These are phyloP conservation scores for Sapajus apella DNA, from an alignment of 2,113 vertebrate genomes.

Conservation along the genomic window DNA sequence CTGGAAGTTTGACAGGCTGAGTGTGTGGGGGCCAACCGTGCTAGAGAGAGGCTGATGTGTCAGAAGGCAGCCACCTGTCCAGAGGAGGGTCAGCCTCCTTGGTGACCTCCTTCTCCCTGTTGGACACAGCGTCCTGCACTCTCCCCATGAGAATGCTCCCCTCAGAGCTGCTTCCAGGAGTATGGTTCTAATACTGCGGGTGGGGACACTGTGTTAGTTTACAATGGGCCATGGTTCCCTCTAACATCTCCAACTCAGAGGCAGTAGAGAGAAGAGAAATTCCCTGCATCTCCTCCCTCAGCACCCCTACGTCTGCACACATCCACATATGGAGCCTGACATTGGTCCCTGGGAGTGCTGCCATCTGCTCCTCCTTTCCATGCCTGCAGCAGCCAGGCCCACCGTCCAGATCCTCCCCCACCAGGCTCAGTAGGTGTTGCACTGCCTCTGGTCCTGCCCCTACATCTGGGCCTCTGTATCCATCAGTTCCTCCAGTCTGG, in stretches of 20 bases:
- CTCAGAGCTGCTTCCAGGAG: background rate
- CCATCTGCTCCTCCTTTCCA: background rate
- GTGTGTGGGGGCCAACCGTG: background rate
- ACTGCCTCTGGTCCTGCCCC: background rate
- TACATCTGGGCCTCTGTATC: background rate
- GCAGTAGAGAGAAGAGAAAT: background rate
- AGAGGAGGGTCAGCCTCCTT: no score
- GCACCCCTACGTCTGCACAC: no score
- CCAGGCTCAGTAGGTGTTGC: no score
- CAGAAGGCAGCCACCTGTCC: background rate
- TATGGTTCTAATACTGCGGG: background rate
- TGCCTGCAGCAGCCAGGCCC: fast-evolving
- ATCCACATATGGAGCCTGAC: no score
- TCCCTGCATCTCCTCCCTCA: background rate
- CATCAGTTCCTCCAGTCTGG: no score
- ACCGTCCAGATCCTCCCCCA: no score
- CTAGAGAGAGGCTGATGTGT: background rate
- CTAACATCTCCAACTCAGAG: no score
- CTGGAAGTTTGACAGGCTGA: no score
- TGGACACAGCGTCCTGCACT: background rate
- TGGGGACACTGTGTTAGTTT: background rate
- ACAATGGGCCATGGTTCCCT: background rate
- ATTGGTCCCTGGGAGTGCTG: background rate
- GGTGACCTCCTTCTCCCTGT: background rate
- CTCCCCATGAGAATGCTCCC: background rate